Evolutionary conservation across 2,113 vertebrate genomes (phyloP), one percentile per base, ranked within the genome.

Genomic region (Tangachromis dhanisi): DNA sequence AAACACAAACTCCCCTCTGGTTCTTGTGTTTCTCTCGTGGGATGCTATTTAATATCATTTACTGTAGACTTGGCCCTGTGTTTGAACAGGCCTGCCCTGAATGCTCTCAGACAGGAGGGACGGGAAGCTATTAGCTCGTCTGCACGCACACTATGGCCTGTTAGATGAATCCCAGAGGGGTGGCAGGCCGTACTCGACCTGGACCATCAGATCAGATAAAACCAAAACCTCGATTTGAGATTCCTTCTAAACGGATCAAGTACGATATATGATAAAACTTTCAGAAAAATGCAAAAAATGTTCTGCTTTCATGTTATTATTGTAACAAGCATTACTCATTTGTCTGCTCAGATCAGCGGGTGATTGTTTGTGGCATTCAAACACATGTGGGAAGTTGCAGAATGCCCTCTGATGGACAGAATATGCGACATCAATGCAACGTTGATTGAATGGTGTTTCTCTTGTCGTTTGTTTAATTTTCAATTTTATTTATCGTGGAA

Each of bases 41-140:
- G 85, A 88, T 24, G 53, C 89, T 38, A 84, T 86, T 91, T 59
- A 57, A 66, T 33, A 45, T 54, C 54, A 90, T 90, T 83, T 61
- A 21, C 73, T 53, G 81, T 16, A 71, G 85, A 88, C 85, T 53
- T 49, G 86, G 55, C 24, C 63, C 57, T 68, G 83, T 83, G 61
- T 88, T 88, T 92, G 84, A 90, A 81, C 86, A 86, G 86, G 5
- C 80, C n/a, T 66, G 80, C 7, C 88, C 86, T 53, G 6, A 66
- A 81, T 6, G 83, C 59, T 84, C 92, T 81, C 85, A 92, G 94
- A 95, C 93, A 59, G 92, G 88, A 92, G 91, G 93, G 86, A 90
- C 84, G 53, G 61, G 85, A 13, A 88, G 86, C 92, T 89, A 93
- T 93, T 95, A 94, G 83, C 82, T 82, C 7, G 93, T 94, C 92